phyloP scores from a whole-genome alignment of 1,140 invertebrate species.

The Tribolium castaneum region DNA sequence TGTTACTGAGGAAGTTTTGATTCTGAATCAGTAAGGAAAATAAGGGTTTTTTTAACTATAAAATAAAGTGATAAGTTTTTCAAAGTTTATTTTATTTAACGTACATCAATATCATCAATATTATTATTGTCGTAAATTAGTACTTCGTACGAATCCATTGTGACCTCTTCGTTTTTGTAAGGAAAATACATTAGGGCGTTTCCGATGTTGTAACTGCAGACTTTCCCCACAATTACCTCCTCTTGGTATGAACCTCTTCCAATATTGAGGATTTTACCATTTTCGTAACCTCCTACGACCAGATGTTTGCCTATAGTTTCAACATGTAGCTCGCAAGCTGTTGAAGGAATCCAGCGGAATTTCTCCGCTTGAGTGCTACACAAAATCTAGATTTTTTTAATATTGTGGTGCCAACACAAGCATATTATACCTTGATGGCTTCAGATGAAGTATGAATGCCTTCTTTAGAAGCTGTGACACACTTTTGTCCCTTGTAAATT shows the following conservation, averaged over 20 bases:
- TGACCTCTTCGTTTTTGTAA: background rate
- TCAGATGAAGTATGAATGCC: constrained; percentile 4
- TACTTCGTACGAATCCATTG: background rate
- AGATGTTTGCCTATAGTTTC: background rate
- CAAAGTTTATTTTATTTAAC: background rate
- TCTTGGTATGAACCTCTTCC: constrained; percentile 6
- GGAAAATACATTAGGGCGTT: constrained; percentile 15
- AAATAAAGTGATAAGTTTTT: background rate
- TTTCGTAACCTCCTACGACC: background rate
- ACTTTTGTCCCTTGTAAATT: background rate
- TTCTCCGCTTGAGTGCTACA: background rate
- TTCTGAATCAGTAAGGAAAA: too few relatives aligned
- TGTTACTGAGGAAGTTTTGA: too few relatives aligned
- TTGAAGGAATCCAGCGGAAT: background rate
- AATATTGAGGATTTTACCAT: constrained; percentile 6
- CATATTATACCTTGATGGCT: background rate
- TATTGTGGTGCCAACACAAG: background rate
- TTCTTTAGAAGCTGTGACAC: constrained; percentile 4
- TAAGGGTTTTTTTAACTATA: background rate
- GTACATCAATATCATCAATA: background rate
- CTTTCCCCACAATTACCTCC: constrained; percentile 4
- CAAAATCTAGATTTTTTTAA: background rate
- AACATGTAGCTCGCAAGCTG: background rate
- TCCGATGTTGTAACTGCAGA: constrained; percentile 2
- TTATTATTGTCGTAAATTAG: constrained; percentile 2